Evolutionary conservation across 2,797 vertebrate species (phyloP), one percentile per base, ranked within the genome.

Genomic region (Sparus aurata): DNA sequence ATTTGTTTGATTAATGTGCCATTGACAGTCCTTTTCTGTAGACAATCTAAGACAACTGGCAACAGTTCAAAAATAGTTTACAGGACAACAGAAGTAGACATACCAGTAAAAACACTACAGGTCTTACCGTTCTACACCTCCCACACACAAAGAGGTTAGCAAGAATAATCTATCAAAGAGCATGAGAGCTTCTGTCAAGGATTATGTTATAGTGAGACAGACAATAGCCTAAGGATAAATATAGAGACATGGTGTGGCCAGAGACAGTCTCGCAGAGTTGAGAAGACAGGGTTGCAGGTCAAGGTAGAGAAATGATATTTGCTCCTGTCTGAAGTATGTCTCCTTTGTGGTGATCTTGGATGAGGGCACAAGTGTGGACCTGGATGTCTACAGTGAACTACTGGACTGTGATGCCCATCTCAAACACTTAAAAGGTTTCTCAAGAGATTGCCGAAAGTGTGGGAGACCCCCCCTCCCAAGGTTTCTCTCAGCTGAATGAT

Each of bases 231-330:
- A 18, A 53, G 45, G 8, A 45, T 22, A 4, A 7, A 50, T 38
- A 23, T 8, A 17, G 54, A 72, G 25, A 73, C 25, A 5, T 17
- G 45, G 23, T 50, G 6, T 50, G 22, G 5, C 34, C 30, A 62
- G 22, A 25, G 34, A 23, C 8, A 49, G 10, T 50, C 16, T 50
- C 50, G 11, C 61, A 63, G 16, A 30, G 22, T 46, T 38, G 20
- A 46, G 20, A 54, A 43, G 58, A 68, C 22, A 34, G 11, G 53
- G 23, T 59, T 59, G 46, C 71, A 77, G 69, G 61, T 63, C 73
- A 47, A 71, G 46, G 41, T 55, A 30, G 63, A 67, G 16, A 41
- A 61, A 73, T 23, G 16, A 3, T 12, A 23, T 65, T 67, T 55
- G 12, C 17, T 65, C 22, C 8, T 23, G 53, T 66, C 22, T 34